A percentile compares a stretch with the other conserved stretches of the same genome.
phyloP scores from a whole-genome alignment of 2,888 invertebrate species.

The Glyphotaelius pellucidus region DNA sequence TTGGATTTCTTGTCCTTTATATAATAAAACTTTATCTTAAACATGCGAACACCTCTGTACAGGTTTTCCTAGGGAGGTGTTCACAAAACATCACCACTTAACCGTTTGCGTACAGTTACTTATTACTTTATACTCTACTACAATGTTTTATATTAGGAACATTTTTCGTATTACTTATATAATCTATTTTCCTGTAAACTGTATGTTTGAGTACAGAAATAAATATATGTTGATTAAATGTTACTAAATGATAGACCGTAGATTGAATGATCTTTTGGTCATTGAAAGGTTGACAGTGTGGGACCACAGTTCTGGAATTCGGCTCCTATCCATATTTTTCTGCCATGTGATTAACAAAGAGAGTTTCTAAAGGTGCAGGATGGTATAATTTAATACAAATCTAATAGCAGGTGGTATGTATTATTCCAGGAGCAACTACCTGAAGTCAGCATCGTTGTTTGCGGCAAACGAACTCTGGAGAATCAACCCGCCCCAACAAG shows the following conservation, averaged over 20 bases:
- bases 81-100: too few relatives aligned
- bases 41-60: too few relatives aligned
- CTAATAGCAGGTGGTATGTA: not conserved
- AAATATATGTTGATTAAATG: not conserved
- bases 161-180: too few relatives aligned
- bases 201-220: too few relatives aligned
- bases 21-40: too few relatives aligned
- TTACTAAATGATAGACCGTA: not conserved
- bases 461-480: constrained; percentile 59
- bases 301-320: not conserved
- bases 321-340: not conserved
- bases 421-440: constrained; percentile 67
- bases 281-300: not conserved
- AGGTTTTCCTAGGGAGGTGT: too few relatives aligned
- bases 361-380: not conserved
- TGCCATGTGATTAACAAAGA: not conserved
- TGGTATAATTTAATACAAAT: not conserved
- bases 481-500: constrained; percentile 24
- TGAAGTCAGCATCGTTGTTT: constrained; percentile 68
- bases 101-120: too few relatives aligned
- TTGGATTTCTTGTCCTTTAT: too few relatives aligned
- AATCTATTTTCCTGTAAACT: too few relatives aligned
- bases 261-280: not conserved
- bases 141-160: too few relatives aligned
- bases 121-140: too few relatives aligned